phyloP scores from a whole-genome alignment of 2,797 vertebrate species.

The Siniperca undulata region DNA sequence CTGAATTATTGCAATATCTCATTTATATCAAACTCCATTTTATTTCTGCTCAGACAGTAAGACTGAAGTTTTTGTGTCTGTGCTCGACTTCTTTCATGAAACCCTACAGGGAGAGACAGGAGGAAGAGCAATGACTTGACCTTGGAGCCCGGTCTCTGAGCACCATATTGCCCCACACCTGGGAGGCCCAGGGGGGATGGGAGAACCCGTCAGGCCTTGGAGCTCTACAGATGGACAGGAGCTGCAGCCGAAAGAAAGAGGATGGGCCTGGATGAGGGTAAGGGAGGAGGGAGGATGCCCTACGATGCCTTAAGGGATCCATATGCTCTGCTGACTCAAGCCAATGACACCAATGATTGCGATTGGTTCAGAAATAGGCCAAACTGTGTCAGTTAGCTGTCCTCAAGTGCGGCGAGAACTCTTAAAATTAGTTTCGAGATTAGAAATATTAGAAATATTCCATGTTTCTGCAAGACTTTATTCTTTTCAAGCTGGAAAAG shows the following conservation, averaged over 20 bases:
- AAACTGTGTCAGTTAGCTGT: slow-evolving; percentile 9
- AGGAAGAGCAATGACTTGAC: slow-evolving; percentile 30
- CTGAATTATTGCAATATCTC: slow-evolving; percentile 9
- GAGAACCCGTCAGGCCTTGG: slow-evolving; percentile 48
- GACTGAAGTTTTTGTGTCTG: not conserved
- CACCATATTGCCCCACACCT: slow-evolving; percentile 79
- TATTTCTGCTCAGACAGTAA: not conserved
- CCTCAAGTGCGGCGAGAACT: not conserved
- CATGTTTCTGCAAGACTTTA: not conserved
- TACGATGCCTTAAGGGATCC: slow-evolving; percentile 65
- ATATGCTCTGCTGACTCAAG: slow-evolving; percentile 74
- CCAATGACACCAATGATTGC: slow-evolving; percentile 58
- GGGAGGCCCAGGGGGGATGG: slow-evolving; percentile 59
- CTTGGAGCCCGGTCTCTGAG: slow-evolving; percentile 31
- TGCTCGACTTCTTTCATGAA: not conserved
- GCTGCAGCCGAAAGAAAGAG: slow-evolving; percentile 31
- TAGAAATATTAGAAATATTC: not conserved
- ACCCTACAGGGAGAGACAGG: not conserved
- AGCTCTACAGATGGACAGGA: slow-evolving; percentile 72
- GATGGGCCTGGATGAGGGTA: slow-evolving; percentile 21
- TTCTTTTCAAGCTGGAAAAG: not conserved
- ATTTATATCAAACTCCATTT: slow-evolving; percentile 4
- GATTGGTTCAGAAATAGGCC: slow-evolving; percentile 51
- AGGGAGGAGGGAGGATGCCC: slow-evolving; percentile 26
- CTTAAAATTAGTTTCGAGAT: not conserved